Percentiles rank a stretch among this genome's conserved stretches.
Evolutionary conservation across 2,113 vertebrate genomes (phyloP).

Genomic region (Silurus meridionalis): DNA sequence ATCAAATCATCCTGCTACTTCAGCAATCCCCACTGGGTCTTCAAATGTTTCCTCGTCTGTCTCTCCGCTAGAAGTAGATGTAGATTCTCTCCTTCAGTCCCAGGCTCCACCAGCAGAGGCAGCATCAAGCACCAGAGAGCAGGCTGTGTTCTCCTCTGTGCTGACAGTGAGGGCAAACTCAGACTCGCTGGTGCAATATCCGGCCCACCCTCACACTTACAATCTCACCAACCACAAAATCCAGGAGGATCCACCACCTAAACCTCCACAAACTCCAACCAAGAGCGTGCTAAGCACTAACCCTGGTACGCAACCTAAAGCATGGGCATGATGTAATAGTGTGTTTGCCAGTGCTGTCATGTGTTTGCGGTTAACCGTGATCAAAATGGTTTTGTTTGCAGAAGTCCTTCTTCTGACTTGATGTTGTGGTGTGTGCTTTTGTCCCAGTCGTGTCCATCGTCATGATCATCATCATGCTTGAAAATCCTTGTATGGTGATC

Average conservation of each 20-base stretch:
- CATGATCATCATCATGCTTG: constrained; percentile 41
- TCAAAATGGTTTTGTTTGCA: constrained; percentile 42
- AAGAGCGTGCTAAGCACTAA: constrained; percentile 63
- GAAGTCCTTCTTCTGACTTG: constrained; percentile 18
- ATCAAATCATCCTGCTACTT: constrained; percentile 29
- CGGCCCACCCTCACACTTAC: constrained; percentile 68
- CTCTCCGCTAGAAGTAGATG: constrained; percentile 23
- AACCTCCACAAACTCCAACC: constrained; percentile 59
- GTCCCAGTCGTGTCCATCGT: constrained; percentile 36
- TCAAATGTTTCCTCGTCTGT: constrained; percentile 50
- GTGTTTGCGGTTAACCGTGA: not conserved
- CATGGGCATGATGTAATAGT: not conserved
- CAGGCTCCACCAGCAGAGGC: constrained; percentile 44
- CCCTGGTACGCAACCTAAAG: constrained; percentile 73
- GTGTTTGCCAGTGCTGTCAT: constrained; percentile 45
- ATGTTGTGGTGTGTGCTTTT: constrained; percentile 18
- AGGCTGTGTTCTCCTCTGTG: constrained; percentile 63
- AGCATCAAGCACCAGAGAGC: constrained; percentile 56
- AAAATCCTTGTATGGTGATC: constrained; percentile 35
- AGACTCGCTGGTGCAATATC: constrained; percentile 66
- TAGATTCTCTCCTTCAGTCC: constrained; percentile 14
- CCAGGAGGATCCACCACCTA: constrained; percentile 62
- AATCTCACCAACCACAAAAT: constrained; percentile 69
- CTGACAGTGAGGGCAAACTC: constrained; percentile 63
- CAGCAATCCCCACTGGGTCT: constrained; percentile 43